A percentile compares a stretch with the other conserved stretches of the same genome.
These are phyloP conservation scores for Telenomus remus DNA, from an alignment of 1,140 invertebrate genomes.

Conservation along the genomic window DNA sequence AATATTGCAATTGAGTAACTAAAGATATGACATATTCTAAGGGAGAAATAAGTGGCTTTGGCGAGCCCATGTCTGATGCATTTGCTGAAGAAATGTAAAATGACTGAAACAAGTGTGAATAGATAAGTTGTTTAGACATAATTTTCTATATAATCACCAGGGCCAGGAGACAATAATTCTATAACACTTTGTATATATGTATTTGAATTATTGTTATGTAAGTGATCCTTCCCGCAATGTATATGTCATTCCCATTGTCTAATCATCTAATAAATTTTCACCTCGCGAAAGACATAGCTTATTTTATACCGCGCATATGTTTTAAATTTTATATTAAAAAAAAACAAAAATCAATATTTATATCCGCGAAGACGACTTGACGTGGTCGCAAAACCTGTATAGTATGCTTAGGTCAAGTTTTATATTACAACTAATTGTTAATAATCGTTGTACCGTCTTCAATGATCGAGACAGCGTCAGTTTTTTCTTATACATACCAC, in stretches of 20 bases:
- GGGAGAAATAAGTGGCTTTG: constrained; percentile 26
- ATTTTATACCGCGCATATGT: constrained; percentile 46
- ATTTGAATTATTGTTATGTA: constrained; percentile 47
- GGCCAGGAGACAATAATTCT: not conserved
- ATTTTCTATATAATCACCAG: constrained; percentile 12
- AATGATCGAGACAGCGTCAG: constrained; percentile 10
- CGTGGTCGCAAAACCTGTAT: constrained; percentile 52
- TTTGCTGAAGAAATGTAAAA: constrained; percentile 46
- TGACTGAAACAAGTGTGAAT: constrained; percentile 48
- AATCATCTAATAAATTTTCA: constrained; percentile 44
- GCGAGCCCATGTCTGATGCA: constrained; percentile 36
- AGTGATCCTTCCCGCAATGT: constrained; percentile 32
- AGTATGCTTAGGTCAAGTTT: constrained; percentile 57
- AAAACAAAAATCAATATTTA: constrained; percentile 52
- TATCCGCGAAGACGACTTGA: constrained; percentile 45
- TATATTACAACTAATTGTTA: constrained; percentile 51
- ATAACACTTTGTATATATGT: constrained; percentile 43
- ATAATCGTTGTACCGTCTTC: constrained; percentile 42
- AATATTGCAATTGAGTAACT: constrained; percentile 42
- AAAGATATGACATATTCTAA: constrained; percentile 38
- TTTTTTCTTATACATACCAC: constrained; percentile 10
- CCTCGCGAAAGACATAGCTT: constrained; percentile 58
- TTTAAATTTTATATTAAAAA: constrained; percentile 24
- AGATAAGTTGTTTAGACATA: constrained; percentile 42
- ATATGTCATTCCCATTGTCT: constrained; percentile 51